These are phyloP conservation scores for Pandemis cinnamomeana DNA, from an alignment of 2,888 invertebrate genomes.

Conservation along the genomic window DNA sequence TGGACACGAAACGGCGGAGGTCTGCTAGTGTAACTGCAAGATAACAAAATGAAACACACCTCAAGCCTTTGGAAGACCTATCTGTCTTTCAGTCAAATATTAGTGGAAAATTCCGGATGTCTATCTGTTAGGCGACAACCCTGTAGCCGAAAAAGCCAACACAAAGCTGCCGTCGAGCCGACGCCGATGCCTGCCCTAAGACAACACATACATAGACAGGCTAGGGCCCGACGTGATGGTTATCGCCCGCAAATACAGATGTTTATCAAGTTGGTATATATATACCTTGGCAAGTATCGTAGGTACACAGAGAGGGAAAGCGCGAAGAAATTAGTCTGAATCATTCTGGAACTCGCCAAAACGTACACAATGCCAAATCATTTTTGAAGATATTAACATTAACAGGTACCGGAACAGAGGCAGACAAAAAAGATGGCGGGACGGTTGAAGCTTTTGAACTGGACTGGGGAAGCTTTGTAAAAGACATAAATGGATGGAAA, in stretches of 20 bases:
- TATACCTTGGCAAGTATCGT: neutral
- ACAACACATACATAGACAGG: slow-evolving; percentile 75
- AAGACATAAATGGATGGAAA: too few species aligned
- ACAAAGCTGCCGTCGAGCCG: slow-evolving; percentile 61
- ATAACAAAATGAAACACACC: too few species aligned
- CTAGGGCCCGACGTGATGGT: slow-evolving; percentile 70
- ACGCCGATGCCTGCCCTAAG: slow-evolving; percentile 80
- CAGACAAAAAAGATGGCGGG: too few species aligned
- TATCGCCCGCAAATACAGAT: slow-evolving; percentile 48
- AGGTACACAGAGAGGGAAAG: neutral
- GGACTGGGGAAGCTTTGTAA: too few species aligned
- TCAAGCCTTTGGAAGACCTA: neutral
- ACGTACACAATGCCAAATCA: neutral
- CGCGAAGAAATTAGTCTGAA: neutral
- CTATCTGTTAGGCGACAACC: slow-evolving; percentile 55
- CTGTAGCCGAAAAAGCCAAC: slow-evolving; percentile 69
- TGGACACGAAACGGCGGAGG: too few species aligned
- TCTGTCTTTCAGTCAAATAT: neutral
- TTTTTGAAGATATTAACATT: neutral
- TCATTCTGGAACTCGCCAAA: neutral
- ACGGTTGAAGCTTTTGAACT: too few species aligned
- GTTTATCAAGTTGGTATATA: neutral
- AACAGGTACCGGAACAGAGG: too few species aligned
- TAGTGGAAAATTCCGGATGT: neutral
- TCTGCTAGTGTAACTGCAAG: too few species aligned